Base-by-base conservation (phyloP, 2,888 invertebrate genomes). In the Drosophila paranaensis region DNA sequence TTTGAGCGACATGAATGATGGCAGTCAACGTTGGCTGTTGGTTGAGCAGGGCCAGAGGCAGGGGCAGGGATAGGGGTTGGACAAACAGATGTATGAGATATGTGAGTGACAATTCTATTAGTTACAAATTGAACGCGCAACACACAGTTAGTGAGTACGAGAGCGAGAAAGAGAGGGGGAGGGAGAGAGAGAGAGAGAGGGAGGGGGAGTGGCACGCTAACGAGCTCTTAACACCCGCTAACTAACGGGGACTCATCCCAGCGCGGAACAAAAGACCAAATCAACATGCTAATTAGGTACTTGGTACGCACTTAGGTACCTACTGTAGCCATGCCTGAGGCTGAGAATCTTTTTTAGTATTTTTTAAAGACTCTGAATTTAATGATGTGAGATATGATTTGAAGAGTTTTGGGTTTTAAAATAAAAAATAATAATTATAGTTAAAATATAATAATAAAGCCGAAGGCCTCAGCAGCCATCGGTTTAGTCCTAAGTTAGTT, bases 61-160 rank as follows among this genome's bases (percentile, higher is more conserved):
- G 27, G 3, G 46, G 4, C 8, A 40, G n/a, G 39, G 39, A 8
- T 6, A 16, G 16, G 48, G 10, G 11, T 1, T 48, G 58, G 46
- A 10, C 55, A 33, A 68, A 60, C 76, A 79, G 74, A 89, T 84
- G 71, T 81, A 73, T 60, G 51, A 63, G 72, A 68, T 82, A 81
- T 81, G 63, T 70, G 67, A 87, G 85, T 87, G 88, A 89, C 89
- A 84, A 84, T 87, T 82, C 74, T 87, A 84, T 77, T 84, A 87
- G 83, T 65, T 64, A 74, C 83, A 74, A 84, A 84, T 89, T 89
- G 77, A 87, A 74, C 76, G 51, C 54, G 57, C 50, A 54, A 48
- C 30, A 48, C n/a, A 48, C 48, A 33, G 33, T 8, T 8, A 20
- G 8, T 13, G 6, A 50, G 0, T 16, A 11, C 20, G 20, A 20